These are phyloP conservation scores for Drosophila pseudotalamancana DNA, from an alignment of 2,888 invertebrate genomes.

Conservation along the genomic window DNA sequence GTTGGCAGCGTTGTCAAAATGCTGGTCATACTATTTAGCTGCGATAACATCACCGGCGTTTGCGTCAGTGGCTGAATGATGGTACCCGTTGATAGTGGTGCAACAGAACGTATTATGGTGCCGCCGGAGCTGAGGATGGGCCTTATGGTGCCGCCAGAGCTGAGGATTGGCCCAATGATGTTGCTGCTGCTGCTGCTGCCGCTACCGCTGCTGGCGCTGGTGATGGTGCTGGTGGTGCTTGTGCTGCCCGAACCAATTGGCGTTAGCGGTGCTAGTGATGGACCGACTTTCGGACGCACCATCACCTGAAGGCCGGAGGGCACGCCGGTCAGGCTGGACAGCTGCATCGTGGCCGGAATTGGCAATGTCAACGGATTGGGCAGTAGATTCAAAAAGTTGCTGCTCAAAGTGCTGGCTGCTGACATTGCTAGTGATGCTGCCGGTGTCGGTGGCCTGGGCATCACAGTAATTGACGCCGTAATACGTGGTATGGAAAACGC, in stretches of 20 bases:
- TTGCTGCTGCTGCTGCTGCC: neutral
- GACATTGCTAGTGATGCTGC: neutral
- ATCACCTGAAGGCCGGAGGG: neutral
- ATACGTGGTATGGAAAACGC: neutral
- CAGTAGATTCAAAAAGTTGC: neutral
- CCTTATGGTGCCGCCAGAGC: neutral
- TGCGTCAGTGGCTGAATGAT: no score
- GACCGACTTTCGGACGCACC: neutral
- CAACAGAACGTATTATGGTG: no score
- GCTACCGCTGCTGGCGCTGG: neutral
- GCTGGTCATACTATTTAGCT: neutral
- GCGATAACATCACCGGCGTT: no score
- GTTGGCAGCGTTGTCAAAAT: neutral
- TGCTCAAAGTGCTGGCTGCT: neutral
- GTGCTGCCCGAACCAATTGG: neutral
- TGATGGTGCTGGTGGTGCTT: neutral
- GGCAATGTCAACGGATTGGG: neutral
- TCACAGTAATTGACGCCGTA: neutral
- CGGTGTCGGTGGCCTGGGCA: neutral
- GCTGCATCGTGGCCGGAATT: conserved; percentile 5
- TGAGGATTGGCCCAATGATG: neutral
- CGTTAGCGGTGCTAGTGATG: neutral
- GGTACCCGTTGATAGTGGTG: no score
- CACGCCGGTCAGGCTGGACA: neutral
- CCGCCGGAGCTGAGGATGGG: neutral